Percentiles rank a stretch among this genome's conserved stretches.
Evolutionary conservation across 1,140 invertebrate species (phyloP).

Genomic region (Nymphalis io): DNA sequence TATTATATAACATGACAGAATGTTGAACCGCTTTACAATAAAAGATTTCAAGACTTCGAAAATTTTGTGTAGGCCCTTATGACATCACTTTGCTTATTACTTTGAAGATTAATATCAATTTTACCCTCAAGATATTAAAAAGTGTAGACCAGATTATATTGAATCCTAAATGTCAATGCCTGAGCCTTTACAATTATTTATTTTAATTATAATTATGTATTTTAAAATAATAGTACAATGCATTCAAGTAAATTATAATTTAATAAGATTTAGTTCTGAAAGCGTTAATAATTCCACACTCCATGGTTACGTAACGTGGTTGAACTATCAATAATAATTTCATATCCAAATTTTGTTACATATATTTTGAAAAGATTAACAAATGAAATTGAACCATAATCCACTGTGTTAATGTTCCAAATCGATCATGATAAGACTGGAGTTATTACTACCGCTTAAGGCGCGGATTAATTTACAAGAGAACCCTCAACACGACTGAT

Average conservation of each 20-base stretch:
- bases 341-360: constrained; percentile 16
- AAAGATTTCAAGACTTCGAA: too few species aligned
- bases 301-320: constrained; percentile 9
- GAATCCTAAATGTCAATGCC: too few species aligned
- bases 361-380: neutral
- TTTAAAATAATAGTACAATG: too few species aligned
- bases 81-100: too few species aligned
- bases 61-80: too few species aligned
- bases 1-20: too few species aligned
- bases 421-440: neutral
- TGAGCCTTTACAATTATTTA: too few species aligned
- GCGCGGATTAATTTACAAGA: constrained; percentile 29
- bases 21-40: too few species aligned
- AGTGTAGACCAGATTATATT: too few species aligned
- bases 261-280: neutral
- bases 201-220: too few species aligned
- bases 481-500: constrained; percentile 26
- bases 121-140: too few species aligned
- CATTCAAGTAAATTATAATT: neutral
- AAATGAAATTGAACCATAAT: neutral
- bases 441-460: constrained; percentile 12
- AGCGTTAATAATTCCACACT: constrained; percentile 13
- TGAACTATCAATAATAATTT: constrained; percentile 30
- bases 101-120: too few species aligned
- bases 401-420: neutral